Evolutionary conservation across 2,888 invertebrate species (phyloP).

Genomic region (Orthosia gothica): DNA sequence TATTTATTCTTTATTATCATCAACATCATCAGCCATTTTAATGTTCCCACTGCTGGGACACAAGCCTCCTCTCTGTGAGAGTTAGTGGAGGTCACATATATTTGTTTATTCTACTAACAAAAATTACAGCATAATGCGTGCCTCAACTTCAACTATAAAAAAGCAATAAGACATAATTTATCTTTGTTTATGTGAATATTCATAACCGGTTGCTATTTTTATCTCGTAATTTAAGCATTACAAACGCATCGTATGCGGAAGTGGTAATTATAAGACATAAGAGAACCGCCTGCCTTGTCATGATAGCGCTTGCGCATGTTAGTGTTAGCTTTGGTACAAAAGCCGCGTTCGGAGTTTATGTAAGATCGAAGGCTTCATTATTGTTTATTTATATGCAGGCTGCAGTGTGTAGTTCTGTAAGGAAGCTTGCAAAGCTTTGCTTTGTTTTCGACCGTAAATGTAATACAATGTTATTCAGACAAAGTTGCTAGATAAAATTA

Average conservation of each 20-base stretch:
- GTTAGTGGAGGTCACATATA: too few relatives aligned
- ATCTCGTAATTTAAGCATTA: slow-evolving; percentile 33
- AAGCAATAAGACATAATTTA: slow-evolving; percentile 33
- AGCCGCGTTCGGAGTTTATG: slow-evolving; percentile 32
- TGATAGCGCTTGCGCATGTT: slow-evolving; percentile 31
- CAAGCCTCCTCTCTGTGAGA: too few relatives aligned
- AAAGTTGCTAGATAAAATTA: not conserved
- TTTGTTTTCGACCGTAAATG: not conserved
- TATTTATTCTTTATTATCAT: too few relatives aligned
- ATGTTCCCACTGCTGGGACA: too few relatives aligned
- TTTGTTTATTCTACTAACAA: not conserved
- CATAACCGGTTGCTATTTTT: slow-evolving; percentile 40
- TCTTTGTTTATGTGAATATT: slow-evolving; percentile 42
- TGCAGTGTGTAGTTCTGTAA: slow-evolving; percentile 1
- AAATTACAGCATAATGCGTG: slow-evolving; percentile 7
- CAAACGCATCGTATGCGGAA: slow-evolving; percentile 43
- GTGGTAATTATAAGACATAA: slow-evolving; percentile 37
- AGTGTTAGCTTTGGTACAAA: slow-evolving; percentile 12
- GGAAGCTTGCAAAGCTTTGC: not conserved
- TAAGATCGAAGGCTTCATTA: slow-evolving; percentile 36
- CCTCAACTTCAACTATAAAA: slow-evolving; percentile 31
- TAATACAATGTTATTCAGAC: not conserved
- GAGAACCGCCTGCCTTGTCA: slow-evolving; percentile 35
- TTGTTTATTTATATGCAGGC: slow-evolving; percentile 25
- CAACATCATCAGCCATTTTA: too few relatives aligned